Evolutionary conservation across 2,113 vertebrate genomes (phyloP).

Genomic region (Alligator mississippiensis): DNA sequence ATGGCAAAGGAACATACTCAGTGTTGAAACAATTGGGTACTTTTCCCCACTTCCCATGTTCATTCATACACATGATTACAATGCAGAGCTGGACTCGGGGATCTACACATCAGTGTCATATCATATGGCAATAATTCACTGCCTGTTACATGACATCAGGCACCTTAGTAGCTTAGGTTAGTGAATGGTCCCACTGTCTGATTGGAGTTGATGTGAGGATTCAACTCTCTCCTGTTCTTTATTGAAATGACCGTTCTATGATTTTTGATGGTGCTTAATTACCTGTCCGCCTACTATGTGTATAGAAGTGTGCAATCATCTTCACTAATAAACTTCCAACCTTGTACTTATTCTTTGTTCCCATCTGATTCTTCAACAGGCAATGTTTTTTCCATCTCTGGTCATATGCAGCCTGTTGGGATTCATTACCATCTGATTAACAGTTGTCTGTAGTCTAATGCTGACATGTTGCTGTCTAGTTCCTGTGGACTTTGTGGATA

Average conservation of each 20-base stretch:
- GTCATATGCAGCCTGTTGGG: slow-evolving; percentile 9
- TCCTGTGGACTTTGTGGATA: slow-evolving; percentile 12
- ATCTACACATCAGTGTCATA: background rate
- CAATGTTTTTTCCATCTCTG: slow-evolving; percentile 37
- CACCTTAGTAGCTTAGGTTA: too few species aligned
- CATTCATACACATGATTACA: background rate
- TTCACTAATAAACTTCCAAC: slow-evolving; percentile 56
- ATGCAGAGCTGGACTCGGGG: background rate
- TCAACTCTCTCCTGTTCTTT: background rate
- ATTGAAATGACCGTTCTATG: background rate
- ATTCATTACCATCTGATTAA: slow-evolving; percentile 51
- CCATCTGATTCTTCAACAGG: slow-evolving; percentile 57
- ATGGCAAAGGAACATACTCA: background rate
- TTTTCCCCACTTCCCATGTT: background rate
- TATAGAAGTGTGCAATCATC: background rate
- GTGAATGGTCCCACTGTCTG: too few species aligned
- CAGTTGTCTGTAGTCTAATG: background rate
- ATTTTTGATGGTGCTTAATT: background rate
- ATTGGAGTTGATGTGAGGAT: background rate
- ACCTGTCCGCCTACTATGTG: background rate
- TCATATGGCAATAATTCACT: background rate
- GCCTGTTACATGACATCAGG: background rate
- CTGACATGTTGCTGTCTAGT: background rate
- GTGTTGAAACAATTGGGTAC: background rate
- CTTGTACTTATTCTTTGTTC: slow-evolving; percentile 35